Conservation (phyloP, 2,113 vertebrate species). For the Takifugu bimaculatus region DNA sequence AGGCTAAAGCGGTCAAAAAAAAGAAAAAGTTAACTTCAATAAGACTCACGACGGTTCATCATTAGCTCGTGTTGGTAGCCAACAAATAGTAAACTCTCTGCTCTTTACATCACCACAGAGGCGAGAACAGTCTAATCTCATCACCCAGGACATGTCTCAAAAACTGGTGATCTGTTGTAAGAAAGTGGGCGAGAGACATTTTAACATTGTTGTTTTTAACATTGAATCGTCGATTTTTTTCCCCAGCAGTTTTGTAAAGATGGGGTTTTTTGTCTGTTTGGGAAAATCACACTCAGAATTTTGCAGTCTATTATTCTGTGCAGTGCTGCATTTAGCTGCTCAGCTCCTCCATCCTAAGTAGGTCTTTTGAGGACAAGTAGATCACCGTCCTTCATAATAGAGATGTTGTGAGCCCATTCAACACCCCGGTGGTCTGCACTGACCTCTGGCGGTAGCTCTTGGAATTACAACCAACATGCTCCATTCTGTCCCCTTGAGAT, state of each 20-base stretch:
- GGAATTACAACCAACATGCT: conserved; percentile 6
- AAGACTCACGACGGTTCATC: conserved; percentile 78
- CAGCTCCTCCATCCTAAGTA: conserved; percentile 58
- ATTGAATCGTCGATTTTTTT: not conserved
- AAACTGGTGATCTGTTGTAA: conserved; percentile 10
- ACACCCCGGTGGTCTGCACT: conserved; percentile 37
- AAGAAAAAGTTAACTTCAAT: no score
- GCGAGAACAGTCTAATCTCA: conserved; percentile 77
- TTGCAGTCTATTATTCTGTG: conserved; percentile 45
- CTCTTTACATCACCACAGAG: conserved; percentile 81
- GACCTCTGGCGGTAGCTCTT: conserved; percentile 60
- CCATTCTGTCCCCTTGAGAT: no score
- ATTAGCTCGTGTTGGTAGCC: conserved; percentile 87
- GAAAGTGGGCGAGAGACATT: conserved; percentile 18
- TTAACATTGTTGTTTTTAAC: no score
- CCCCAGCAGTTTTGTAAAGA: conserved; percentile 1
- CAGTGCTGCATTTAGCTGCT: conserved; percentile 57
- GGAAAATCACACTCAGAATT: conserved; percentile 11
- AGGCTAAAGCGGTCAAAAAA: no score
- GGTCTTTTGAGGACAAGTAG: conserved; percentile 71
- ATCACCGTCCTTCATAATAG: conserved; percentile 45
- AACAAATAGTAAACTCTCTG: conserved; percentile 82
- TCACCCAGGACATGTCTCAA: not conserved
- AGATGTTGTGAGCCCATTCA: conserved; percentile 20
- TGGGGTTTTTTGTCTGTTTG: conserved; percentile 9